These are phyloP conservation scores for Eucera pruinosa DNA, from an alignment of 2,888 invertebrate genomes.

Conservation along the genomic window DNA sequence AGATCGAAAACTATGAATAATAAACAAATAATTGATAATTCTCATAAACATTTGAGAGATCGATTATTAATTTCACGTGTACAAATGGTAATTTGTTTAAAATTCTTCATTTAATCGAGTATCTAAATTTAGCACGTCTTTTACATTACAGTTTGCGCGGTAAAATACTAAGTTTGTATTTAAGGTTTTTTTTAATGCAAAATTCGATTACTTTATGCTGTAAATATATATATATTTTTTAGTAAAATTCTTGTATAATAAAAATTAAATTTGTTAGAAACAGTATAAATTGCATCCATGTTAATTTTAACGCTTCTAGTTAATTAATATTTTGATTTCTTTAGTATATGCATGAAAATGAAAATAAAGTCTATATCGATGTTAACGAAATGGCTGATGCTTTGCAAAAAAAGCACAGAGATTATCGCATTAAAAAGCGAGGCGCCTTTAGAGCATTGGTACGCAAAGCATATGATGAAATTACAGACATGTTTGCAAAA, in stretches of 20 bases:
- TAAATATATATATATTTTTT: neutral
- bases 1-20: conserved; percentile 68
- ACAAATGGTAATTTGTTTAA: conserved; percentile 83
- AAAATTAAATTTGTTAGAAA: neutral
- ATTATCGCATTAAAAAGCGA: conserved; percentile 92
- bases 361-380: conserved; percentile 92
- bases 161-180: conserved; percentile 4
- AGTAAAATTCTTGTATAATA: no score
- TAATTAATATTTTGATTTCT: conserved; percentile 68
- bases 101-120: neutral
- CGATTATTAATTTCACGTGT: conserved; percentile 85
- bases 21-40: conserved; percentile 59
- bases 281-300: neutral
- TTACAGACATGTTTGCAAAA: conserved; percentile 83
- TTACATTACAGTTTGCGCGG: conserved; percentile 15
- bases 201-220: neutral
- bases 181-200: neutral
- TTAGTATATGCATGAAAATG: conserved; percentile 92
- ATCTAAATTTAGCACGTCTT: neutral
- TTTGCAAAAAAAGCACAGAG: conserved; percentile 90
- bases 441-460: conserved; percentile 92
- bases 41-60: conserved; percentile 78
- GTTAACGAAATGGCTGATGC: conserved; percentile 93
- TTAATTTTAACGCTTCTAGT: neutral
- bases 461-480: conserved; percentile 88